A percentile compares a stretch with the other conserved stretches of the same genome.
Evolutionary conservation across 2,113 vertebrate species (phyloP).

Genomic region (Clarias magur): DNA sequence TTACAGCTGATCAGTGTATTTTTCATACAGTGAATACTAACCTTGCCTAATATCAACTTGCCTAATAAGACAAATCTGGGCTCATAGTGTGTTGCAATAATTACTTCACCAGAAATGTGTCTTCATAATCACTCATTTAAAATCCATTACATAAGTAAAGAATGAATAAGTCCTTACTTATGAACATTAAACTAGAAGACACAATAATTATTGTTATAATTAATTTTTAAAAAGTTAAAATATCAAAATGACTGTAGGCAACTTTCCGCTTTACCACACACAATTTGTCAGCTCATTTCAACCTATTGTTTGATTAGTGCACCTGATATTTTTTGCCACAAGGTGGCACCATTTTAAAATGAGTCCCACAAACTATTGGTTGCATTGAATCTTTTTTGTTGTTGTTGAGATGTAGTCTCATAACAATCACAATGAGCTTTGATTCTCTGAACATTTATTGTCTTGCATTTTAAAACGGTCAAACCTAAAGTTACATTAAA

Average conservation of each 20-base stretch:
- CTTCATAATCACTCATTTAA: background rate
- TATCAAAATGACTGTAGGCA: background rate
- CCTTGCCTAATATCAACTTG: no score
- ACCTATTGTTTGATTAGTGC: background rate
- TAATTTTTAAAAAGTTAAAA: background rate
- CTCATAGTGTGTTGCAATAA: background rate
- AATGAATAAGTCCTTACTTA: background rate
- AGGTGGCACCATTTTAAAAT: background rate
- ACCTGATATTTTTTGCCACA: background rate
- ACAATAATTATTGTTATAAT: background rate
- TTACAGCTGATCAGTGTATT: no score
- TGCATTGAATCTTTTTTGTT: background rate
- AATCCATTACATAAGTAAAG: no score
- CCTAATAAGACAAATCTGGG: background rate
- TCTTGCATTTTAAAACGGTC: conserved; percentile 39
- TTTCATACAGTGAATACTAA: no score
- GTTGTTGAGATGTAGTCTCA: background rate
- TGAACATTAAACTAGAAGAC: background rate
- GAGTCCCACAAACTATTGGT: background rate
- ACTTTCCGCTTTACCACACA: background rate
- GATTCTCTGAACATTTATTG: conserved; percentile 53
- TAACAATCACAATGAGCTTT: background rate
- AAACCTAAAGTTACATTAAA: conserved; percentile 50
- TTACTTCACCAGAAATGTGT: background rate
- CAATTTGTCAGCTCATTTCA: background rate